phyloP scores from a whole-genome alignment of 2,797 vertebrate species.

The Schizopygopsis malacanthus region DNA sequence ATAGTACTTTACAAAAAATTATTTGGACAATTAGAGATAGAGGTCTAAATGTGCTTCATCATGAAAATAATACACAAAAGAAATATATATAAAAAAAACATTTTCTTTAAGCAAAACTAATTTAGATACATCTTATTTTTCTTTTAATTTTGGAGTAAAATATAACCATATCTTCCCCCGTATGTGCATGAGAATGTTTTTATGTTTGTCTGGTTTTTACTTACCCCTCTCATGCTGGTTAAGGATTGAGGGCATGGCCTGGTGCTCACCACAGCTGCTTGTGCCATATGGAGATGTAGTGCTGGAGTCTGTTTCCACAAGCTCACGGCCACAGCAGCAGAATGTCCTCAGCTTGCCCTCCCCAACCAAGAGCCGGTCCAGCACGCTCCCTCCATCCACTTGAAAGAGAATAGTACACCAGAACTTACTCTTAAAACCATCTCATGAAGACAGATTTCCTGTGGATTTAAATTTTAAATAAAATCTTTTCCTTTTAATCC shows the following conservation, averaged over 20 bases:
- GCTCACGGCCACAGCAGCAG: constrained; percentile 59
- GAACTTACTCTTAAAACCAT: constrained; percentile 47
- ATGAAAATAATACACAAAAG: not conserved
- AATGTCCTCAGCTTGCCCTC: constrained; percentile 7
- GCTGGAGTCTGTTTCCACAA: constrained; percentile 52
- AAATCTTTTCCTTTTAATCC: constrained; percentile 61
- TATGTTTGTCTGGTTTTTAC: constrained; percentile 54
- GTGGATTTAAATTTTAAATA: constrained; percentile 61
- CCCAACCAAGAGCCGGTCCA: constrained; percentile 6
- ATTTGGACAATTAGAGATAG: not conserved
- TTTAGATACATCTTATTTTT: not conserved
- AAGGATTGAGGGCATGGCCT: constrained; percentile 74
- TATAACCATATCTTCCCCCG: not conserved
- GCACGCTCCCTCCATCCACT: constrained; percentile 39
- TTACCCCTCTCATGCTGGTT: constrained; percentile 66
- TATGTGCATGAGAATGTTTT: constrained; percentile 23
- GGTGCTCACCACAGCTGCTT: constrained; percentile 78
- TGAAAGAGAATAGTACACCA: constrained; percentile 58
- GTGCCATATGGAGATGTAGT: constrained; percentile 77
- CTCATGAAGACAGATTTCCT: constrained; percentile 58
- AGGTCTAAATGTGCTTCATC: not conserved
- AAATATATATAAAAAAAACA: not conserved
- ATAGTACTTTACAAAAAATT: too few species aligned
- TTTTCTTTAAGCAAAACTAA: not conserved
- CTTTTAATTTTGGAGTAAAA: not conserved